A percentile compares a stretch with the other conserved stretches of the same genome.
Evolutionary conservation across 2,113 vertebrate genomes (phyloP).

Genomic region (Naja naja): DNA sequence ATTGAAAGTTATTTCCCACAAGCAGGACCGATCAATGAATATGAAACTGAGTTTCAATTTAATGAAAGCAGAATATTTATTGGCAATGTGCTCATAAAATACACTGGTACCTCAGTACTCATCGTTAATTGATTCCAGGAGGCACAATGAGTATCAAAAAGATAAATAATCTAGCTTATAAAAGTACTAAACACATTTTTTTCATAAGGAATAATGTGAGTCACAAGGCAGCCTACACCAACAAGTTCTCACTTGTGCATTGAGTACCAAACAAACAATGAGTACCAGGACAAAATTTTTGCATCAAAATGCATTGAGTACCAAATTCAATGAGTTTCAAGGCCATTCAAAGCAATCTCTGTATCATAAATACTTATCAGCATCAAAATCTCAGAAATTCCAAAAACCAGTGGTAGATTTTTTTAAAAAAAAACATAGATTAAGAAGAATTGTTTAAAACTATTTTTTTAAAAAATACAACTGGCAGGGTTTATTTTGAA

Average conservation of each 20-base stretch:
- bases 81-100: conserved; percentile 57
- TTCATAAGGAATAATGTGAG: too few relatives aligned
- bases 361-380: neutral
- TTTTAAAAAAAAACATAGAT: neutral
- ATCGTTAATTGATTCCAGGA: too few relatives aligned
- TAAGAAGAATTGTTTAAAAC: neutral
- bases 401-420: neutral
- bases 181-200: too few relatives aligned
- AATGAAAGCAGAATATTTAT: conserved; percentile 31
- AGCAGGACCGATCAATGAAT: neutral
- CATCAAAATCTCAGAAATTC: neutral
- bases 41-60: conserved; percentile 14
- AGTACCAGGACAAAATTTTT: too few relatives aligned
- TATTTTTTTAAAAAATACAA: neutral
- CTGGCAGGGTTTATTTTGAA: neutral
- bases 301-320: too few relatives aligned
- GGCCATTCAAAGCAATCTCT: neutral
- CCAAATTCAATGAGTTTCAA: neutral
- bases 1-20: neutral
- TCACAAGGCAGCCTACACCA: too few relatives aligned
- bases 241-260: too few relatives aligned
- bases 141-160: too few relatives aligned
- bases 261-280: too few relatives aligned
- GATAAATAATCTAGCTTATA: too few relatives aligned
- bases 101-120: too few relatives aligned